Conservation (phyloP, 1,140 invertebrate genomes). For the Drosophila neocordata region DNA sequence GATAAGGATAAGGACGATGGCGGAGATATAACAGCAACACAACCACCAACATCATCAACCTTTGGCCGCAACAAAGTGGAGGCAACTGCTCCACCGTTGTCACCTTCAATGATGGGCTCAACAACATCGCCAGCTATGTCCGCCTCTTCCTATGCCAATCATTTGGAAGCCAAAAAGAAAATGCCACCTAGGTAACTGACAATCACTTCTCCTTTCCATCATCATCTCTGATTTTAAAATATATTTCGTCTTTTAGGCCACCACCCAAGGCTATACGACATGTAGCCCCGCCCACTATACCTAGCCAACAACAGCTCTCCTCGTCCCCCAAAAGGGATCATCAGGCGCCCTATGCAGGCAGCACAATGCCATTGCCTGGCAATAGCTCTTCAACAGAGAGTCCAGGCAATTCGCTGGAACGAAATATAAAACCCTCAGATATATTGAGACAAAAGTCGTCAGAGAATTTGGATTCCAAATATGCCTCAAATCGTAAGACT, state of each 20-base stretch:
- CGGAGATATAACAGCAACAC: slow-evolving; percentile 23
- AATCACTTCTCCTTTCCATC: not conserved
- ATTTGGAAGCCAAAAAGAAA: slow-evolving; percentile 84
- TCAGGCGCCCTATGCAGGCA: slow-evolving; percentile 61
- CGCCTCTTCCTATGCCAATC: slow-evolving; percentile 82
- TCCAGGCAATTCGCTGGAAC: slow-evolving; percentile 77
- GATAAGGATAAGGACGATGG: slow-evolving; percentile 57
- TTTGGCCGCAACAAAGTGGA: slow-evolving; percentile 58
- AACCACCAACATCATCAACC: slow-evolving; percentile 55
- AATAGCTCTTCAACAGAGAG: slow-evolving; percentile 65
- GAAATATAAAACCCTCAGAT: slow-evolving; percentile 82
- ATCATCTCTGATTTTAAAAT: not conserved
- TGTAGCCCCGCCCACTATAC: slow-evolving; percentile 84
- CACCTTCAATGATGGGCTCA: slow-evolving; percentile 67
- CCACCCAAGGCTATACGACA: slow-evolving; percentile 86
- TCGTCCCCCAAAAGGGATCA: slow-evolving; percentile 76
- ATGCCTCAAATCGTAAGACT: slow-evolving; percentile 70
- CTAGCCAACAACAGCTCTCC: slow-evolving; percentile 60
- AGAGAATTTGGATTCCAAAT: slow-evolving; percentile 75
- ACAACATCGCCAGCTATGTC: slow-evolving; percentile 79
- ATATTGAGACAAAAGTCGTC: slow-evolving; percentile 79
- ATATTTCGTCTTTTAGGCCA: slow-evolving; percentile 82
- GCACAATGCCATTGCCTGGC: slow-evolving; percentile 70
- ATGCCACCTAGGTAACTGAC: slow-evolving; percentile 85
- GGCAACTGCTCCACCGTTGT: slow-evolving; percentile 72